Conservation (phyloP, 1,140 invertebrate species). For the Drosophila subpulchrella region DNA sequence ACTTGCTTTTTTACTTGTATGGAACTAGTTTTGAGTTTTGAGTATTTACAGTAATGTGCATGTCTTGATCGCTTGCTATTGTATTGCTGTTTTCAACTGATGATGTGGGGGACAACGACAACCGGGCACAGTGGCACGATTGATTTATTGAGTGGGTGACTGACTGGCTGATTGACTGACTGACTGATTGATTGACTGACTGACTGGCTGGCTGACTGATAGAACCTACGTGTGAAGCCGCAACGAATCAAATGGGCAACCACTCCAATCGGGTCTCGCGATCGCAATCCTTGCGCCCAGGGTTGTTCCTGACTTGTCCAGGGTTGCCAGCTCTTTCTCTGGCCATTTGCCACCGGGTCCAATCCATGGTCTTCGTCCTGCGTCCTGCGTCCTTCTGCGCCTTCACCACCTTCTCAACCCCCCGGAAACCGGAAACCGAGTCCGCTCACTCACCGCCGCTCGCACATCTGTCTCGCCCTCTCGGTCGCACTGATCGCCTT, state of each 20-base stretch:
- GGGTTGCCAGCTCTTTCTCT: conserved; percentile 73
- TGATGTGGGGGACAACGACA: conserved; percentile 38
- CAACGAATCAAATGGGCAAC: conserved; percentile 52
- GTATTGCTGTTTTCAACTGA: conserved; percentile 22
- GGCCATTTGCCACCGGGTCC: conserved; percentile 82
- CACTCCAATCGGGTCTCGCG: conserved; percentile 42
- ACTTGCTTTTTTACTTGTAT: conserved; percentile 15
- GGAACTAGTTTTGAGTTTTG: conserved; percentile 34
- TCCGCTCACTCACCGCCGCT: conserved; percentile 51
- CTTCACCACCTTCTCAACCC: conserved; percentile 17
- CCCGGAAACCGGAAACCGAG: conserved; percentile 11
- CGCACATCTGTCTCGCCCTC: conserved; percentile 17
- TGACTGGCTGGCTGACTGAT: conserved; percentile 39
- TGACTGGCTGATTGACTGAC: conserved; percentile 27
- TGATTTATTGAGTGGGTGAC: conserved; percentile 38
- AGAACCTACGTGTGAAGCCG: conserved; percentile 47
- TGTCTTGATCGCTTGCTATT: conserved; percentile 40
- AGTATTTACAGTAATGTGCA: conserved; percentile 53
- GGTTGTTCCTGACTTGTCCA: conserved; percentile 48
- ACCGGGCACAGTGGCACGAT: conserved; percentile 26
- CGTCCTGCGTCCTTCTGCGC: conserved; percentile 32
- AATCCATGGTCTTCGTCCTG: conserved; percentile 73
- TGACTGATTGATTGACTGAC: conserved; percentile 20
- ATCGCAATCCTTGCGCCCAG: conserved; percentile 28
- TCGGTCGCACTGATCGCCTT: conserved; percentile 2